Percentiles rank a stretch among this genome's conserved stretches.
Evolutionary conservation across 2,113 vertebrate species (phyloP).

Genomic region (Rhynchopsitta pachyrhyncha): DNA sequence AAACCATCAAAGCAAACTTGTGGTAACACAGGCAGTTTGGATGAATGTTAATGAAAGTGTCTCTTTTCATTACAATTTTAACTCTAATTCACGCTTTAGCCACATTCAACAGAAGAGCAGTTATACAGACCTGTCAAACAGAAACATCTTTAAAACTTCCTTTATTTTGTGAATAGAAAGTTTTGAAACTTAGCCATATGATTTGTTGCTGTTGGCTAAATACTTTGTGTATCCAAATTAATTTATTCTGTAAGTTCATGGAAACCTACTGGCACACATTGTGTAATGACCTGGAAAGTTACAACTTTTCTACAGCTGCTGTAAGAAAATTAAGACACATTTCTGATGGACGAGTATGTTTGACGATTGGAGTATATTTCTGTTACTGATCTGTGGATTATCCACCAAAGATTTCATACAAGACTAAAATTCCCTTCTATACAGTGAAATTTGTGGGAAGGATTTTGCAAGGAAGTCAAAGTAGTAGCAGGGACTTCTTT

Average conservation of each 20-base stretch:
- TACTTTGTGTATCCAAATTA: neutral
- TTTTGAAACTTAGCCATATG: neutral
- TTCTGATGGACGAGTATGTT: neutral
- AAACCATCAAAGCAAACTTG: neutral
- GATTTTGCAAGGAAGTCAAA: neutral
- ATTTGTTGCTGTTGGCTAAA: conserved; percentile 41
- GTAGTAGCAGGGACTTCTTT: neutral
- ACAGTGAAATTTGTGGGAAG: neutral
- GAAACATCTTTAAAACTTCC: conserved; percentile 8
- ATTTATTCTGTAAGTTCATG: neutral
- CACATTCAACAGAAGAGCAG: neutral
- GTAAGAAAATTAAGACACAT: neutral
- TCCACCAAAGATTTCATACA: neutral
- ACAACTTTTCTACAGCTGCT: neutral
- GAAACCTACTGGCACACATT: neutral
- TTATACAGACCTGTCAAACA: neutral
- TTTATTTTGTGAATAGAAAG: conserved; percentile 17
- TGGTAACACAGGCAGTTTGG: neutral
- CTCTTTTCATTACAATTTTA: neutral
- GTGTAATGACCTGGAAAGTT: conserved; percentile 1
- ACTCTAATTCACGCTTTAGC: neutral
- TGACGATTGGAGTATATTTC: neutral
- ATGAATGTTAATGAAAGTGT: neutral
- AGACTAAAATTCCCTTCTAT: neutral
- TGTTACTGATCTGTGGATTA: neutral